phyloP scores from a whole-genome alignment of 2,797 vertebrate genomes.

The Pogoniulus pusillus region DNA sequence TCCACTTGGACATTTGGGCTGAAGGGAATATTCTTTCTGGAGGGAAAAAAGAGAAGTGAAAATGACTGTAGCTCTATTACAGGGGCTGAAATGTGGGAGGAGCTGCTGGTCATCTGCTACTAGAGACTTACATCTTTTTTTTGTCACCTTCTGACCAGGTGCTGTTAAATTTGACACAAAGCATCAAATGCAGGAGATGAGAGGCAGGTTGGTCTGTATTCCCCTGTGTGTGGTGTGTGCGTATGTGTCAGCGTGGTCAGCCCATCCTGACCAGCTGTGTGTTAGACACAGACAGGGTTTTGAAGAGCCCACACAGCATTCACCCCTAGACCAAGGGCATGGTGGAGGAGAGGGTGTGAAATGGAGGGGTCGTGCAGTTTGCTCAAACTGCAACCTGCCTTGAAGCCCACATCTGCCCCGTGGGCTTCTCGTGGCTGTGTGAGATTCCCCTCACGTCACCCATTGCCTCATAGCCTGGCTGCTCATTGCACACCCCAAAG shows the following conservation, averaged over 20 bases:
- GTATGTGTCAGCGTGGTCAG: fast-evolving
- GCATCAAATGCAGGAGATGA: neutral
- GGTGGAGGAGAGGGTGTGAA: neutral
- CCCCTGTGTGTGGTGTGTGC: neutral
- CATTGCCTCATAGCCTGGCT: neutral
- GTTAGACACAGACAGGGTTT: neutral
- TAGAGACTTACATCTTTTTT: neutral
- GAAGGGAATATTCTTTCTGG: slow-evolving; percentile 87
- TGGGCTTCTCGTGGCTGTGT: fast-evolving
- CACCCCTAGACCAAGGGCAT: neutral
- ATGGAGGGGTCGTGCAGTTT: neutral
- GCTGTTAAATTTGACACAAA: neutral
- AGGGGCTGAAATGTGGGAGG: neutral
- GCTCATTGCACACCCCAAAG: neutral
- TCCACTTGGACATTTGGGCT: slow-evolving; percentile 72
- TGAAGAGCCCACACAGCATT: neutral
- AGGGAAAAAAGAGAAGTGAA: slow-evolving; percentile 36
- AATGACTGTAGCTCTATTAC: neutral
- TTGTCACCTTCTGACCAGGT: neutral
- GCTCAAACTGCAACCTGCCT: neutral
- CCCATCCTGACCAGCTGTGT: fast-evolving
- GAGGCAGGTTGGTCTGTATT: neutral
- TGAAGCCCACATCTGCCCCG: fast-evolving
- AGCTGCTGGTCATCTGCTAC: neutral
- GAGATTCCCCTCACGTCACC: neutral